A percentile compares a stretch with the other conserved stretches of the same genome.
phyloP scores from a whole-genome alignment of 2,113 vertebrate genomes.

The Coregonus clupeaformis region DNA sequence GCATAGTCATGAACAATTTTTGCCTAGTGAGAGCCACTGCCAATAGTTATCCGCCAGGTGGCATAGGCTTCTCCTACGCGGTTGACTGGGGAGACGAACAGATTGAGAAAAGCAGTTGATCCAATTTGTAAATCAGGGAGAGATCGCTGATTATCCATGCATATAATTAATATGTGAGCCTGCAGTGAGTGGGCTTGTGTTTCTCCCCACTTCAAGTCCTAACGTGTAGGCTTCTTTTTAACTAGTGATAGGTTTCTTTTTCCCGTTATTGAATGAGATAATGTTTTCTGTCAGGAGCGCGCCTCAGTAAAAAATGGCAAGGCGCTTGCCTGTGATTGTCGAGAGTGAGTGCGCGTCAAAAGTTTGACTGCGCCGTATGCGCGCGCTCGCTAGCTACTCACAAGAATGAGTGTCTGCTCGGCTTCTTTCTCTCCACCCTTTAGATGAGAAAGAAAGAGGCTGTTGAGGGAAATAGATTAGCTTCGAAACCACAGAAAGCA shows the following conservation, averaged over 20 bases:
- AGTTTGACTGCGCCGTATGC: conserved; percentile 33
- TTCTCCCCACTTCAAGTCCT: too few relatives aligned
- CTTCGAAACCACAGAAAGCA: too few relatives aligned
- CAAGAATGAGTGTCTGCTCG: conserved; percentile 26
- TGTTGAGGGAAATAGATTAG: too few relatives aligned
- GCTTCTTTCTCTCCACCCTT: conserved; percentile 21
- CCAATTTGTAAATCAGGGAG: conserved; percentile 26
- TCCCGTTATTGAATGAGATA: neutral
- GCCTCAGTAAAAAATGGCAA: too few relatives aligned
- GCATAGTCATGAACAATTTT: too few relatives aligned
- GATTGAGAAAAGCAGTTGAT: conserved; percentile 30
- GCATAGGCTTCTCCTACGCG: too few relatives aligned
- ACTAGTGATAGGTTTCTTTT: neutral
- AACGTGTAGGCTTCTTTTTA: neutral
- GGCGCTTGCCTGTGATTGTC: conserved; percentile 6
- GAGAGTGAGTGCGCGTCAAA: conserved; percentile 20
- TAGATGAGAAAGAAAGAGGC: conserved; percentile 10
- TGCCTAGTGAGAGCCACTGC: too few relatives aligned
- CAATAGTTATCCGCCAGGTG: too few relatives aligned
- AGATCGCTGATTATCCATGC: conserved; percentile 16
- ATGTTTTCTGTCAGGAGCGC: too few relatives aligned
- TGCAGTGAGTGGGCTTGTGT: too few relatives aligned
- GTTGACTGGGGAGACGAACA: conserved; percentile 3
- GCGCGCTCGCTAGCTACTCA: conserved; percentile 29
- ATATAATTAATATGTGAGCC: neutral